Evolutionary conservation across 2,888 invertebrate species (phyloP), one percentile per base, ranked within the genome.

Genomic region (Steinernema scapterisci): DNA sequence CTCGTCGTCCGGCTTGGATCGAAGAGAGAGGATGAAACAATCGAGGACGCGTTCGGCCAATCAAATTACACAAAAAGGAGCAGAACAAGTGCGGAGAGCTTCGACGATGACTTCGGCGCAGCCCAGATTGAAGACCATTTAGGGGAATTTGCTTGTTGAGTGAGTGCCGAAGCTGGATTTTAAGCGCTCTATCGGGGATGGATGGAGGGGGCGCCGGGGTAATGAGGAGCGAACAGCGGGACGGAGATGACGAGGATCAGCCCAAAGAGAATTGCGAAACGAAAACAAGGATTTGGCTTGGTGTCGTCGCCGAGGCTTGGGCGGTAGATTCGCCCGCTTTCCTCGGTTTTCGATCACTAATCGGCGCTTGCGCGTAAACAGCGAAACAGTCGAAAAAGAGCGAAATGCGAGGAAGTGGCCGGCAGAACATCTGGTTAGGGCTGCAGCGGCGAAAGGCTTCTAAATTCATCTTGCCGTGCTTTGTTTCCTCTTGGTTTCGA

Each of bases 11-110:
- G 54, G 16, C 21, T 19, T 13, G 23, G 63, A 63, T 27, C 38
- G 38, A 38, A 31, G 31, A 6, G 54, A 63, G 63, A 25, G 31
- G 63, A 63, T 63, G 63, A 63, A 63, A 63, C 63, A 63, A 63
- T 63, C 63, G 27, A 25, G 63, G 63, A 25, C 16, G 25, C 11
- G 63, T 63, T 16, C 38, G 31, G 63, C 63, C 27, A 63, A 63
- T 63, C 63, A 31, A 63, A 63, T 63, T 63, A 63, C 63, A n/a
- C 63, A 48, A 5, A 48, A 48, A 48, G 13, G 13, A 13, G n/a
- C n/a, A 7, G 38, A 38, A 38, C 9, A 38, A 38, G 38, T 38
- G 52, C 63, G 38, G 54, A 31, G 63, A 31, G 63, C n/a, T 27
- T 9, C 63, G 63, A 31, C 16, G 63, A 27, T 16, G 25, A 38